A percentile compares a stretch with the other conserved stretches of the same genome.
Evolutionary conservation across 2,888 invertebrate genomes (phyloP).

Genomic region (Leptothorax acervorum): DNA sequence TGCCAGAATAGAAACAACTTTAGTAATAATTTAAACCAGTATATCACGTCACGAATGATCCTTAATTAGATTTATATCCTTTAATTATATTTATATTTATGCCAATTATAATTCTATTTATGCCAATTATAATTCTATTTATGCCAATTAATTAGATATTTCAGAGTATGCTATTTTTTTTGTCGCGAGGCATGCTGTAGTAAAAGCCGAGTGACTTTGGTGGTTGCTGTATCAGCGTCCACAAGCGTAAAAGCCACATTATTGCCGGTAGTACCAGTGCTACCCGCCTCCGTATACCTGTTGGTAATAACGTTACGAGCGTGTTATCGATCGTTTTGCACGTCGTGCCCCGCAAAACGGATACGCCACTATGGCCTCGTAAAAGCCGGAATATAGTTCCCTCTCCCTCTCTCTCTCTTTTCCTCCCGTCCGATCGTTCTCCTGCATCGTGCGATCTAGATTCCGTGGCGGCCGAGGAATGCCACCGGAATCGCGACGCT

Average conservation of each 20-base stretch:
- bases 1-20: not conserved
- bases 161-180: not conserved
- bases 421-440: slow-evolving; percentile 37
- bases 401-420: slow-evolving; percentile 44
- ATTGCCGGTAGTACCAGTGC: slow-evolving; percentile 79
- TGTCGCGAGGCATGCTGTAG: not conserved
- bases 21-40: not conserved
- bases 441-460: slow-evolving; percentile 30
- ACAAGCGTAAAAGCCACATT: slow-evolving; percentile 78
- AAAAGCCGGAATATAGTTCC: slow-evolving; percentile 73
- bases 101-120: not conserved
- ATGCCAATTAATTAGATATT: not conserved
- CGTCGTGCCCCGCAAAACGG: slow-evolving; percentile 79
- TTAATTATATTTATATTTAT: not conserved
- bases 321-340: slow-evolving; percentile 82
- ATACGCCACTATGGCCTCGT: slow-evolving; percentile 77
- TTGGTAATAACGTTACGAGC: slow-evolving; percentile 82
- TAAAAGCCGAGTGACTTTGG: slow-evolving; percentile 71
- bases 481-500: slow-evolving; percentile 36
- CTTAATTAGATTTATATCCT: not conserved
- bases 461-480: slow-evolving; percentile 26
- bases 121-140: not conserved
- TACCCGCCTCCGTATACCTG: slow-evolving; percentile 76
- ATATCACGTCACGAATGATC: too few relatives aligned
- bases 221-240: slow-evolving; percentile 73